These are phyloP conservation scores for Podarcis lilfordi DNA, from an alignment of 2,797 vertebrate genomes.

Conservation along the genomic window DNA sequence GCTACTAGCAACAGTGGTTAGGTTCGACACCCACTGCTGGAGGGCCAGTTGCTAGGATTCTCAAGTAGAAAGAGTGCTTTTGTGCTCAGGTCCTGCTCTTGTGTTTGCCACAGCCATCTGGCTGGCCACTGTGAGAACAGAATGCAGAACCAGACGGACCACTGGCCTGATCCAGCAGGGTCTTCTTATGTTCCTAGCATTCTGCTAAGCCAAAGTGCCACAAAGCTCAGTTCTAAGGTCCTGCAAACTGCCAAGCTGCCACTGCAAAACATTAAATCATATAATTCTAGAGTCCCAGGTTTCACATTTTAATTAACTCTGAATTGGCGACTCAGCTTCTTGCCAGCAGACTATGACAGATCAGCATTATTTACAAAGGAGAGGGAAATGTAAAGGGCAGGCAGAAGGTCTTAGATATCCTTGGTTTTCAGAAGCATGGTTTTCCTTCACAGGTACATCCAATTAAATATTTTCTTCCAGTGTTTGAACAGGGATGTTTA, in stretches of 20 bases:
- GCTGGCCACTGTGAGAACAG: too few species aligned
- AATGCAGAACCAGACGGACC: too few species aligned
- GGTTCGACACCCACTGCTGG: too few species aligned
- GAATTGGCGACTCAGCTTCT: too few species aligned
- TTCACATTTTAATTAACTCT: background rate
- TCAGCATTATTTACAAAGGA: background rate
- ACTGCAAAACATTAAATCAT: background rate
- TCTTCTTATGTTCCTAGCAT: background rate
- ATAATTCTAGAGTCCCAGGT: too few species aligned
- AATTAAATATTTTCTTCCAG: background rate
- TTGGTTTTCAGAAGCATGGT: background rate
- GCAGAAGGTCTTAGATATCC: background rate
- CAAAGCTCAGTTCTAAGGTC: background rate
- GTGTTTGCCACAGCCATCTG: too few species aligned
- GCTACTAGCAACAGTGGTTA: too few species aligned
- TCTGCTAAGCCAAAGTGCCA: background rate
- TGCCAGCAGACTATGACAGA: background rate
- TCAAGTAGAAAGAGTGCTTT: too few species aligned
- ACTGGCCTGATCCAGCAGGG: too few species aligned
- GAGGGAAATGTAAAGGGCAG: background rate
- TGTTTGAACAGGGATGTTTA: slow-evolving; percentile 13
- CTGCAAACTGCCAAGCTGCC: background rate
- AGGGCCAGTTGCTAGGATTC: too few species aligned
- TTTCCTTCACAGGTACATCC: background rate
- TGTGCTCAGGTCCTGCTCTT: too few species aligned